Conservation (phyloP, 2,113 vertebrate species). For the Aphyosemion australe region DNA sequence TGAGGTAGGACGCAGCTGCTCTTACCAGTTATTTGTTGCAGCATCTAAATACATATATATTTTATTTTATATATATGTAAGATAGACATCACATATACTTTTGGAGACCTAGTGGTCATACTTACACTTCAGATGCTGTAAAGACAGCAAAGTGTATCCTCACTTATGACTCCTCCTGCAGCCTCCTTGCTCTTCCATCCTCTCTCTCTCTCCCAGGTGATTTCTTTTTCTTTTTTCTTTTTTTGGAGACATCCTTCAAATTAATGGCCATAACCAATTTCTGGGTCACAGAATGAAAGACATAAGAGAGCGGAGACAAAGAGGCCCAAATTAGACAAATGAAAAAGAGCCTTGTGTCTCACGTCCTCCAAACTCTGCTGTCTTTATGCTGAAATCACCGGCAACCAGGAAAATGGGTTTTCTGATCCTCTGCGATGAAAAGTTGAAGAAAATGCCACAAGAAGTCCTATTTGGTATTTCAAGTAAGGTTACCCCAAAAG, state of each 20-base stretch:
- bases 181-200: not conserved
- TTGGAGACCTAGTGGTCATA: not conserved
- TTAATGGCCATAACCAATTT: slow-evolving; percentile 1
- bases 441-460: not conserved
- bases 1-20: not conserved
- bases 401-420: not conserved
- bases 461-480: not conserved
- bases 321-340: not conserved
- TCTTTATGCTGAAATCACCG: not conserved
- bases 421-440: not conserved
- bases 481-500: not conserved
- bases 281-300: not conserved
- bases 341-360: not conserved
- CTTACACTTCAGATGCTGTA: not conserved
- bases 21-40: not conserved
- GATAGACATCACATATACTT: not conserved
- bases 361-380: not conserved
- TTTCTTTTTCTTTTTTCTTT: not conserved
- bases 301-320: not conserved
- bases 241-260: not conserved
- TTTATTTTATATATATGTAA: not conserved
- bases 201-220: not conserved
- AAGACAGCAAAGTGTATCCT: not conserved
- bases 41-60: not conserved
- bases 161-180: not conserved